Evolutionary conservation across 1,140 invertebrate species (phyloP), one percentile per base, ranked within the genome.

Genomic region (Zophobas atratus): DNA sequence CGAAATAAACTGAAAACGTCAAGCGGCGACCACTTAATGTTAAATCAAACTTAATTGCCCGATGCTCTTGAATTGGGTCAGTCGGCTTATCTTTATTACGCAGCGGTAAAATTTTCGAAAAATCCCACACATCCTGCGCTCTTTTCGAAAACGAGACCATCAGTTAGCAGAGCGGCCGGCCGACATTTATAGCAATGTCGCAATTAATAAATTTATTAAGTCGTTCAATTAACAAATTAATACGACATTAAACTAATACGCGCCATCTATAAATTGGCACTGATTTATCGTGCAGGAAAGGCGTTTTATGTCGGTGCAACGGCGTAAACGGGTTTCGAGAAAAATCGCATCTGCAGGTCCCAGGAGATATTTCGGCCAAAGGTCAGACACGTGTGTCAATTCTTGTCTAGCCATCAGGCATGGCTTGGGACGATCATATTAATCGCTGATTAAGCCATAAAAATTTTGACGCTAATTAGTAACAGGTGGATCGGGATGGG

Each of bases 381-480:
- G 71, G 71, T 73, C 71, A 73, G 48, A 73, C 71, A 73, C 71
- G 71, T 73, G 71, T 41, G 43, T 70, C 43, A 70, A 34, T 60
- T 35, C 8, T 35, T 70, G 3, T 51, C n/a, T 4, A 20, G n/a
- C 4, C 49, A 51, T 20, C 49, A 51, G 49, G 6, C n/a, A 20
- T 20, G 20, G 20, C 20, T 20, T 20, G 20, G 20, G 20, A 20
- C 49, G 43, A 4, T 4, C 20, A 5, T 2, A 51, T 51, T 51
- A 46, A 46, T 51, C 49, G 4, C 49, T 20, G 49, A 51, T 51
- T 51, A 51, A 46, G 49, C 49, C 49, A 20, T 4, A 51, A 51
- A 51, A 4, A 51, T 51, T 20, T 20, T 20, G 20, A 20, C 20
- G 20, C 20, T 20, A 20, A 20, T 20, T 20, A 20, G 20, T 20